Conservation (phyloP, 2,113 vertebrate species). For the Xenus cinereus region DNA sequence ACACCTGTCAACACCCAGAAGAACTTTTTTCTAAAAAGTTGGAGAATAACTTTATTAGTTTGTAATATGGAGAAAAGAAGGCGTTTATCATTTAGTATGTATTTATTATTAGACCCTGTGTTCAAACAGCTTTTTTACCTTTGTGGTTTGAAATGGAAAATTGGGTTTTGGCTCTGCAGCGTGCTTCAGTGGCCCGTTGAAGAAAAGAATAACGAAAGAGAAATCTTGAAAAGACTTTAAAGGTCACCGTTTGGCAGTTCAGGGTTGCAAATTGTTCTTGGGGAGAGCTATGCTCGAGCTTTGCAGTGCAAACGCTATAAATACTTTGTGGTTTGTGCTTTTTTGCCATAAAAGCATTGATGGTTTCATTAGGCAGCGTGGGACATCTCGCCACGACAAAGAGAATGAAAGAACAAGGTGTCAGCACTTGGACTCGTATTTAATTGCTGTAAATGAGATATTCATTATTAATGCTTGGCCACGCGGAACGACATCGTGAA, state of each 20-base stretch:
- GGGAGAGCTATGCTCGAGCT: background rate
- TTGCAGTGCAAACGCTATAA: fast-evolving
- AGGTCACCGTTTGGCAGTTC: background rate
- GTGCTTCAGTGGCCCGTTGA: fast-evolving
- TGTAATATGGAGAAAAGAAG: background rate
- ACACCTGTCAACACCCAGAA: background rate
- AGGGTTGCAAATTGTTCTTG: background rate
- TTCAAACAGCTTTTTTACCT: background rate
- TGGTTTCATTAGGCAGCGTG: background rate
- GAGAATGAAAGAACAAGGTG: background rate
- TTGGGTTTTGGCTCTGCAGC: fast-evolving
- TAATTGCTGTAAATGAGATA: background rate
- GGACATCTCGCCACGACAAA: background rate
- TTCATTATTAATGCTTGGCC: background rate
- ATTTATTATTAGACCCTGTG: background rate
- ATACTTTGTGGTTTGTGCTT: background rate
- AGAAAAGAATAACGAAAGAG: fast-evolving
- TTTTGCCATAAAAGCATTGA: background rate
- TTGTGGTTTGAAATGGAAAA: background rate
- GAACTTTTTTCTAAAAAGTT: background rate
- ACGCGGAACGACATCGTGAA: fast-evolving
- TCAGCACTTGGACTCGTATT: fast-evolving
- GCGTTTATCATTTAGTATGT: background rate
- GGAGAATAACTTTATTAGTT: background rate
- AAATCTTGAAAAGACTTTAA: background rate